phyloP scores from a whole-genome alignment of 2,113 vertebrate species.

The Amia ocellicauda region DNA sequence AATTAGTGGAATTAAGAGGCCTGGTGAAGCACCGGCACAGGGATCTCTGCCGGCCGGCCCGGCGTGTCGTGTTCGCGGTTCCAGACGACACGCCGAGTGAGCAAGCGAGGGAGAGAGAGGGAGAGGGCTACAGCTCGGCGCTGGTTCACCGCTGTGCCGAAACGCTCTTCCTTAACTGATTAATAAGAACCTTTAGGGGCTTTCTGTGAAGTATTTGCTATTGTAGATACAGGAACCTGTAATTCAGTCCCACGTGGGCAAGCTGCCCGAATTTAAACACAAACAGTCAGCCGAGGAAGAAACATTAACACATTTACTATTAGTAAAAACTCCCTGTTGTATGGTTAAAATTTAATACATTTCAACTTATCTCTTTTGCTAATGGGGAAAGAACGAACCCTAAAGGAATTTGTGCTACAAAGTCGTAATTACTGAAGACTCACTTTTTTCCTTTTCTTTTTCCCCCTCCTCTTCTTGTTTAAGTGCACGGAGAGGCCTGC shows the following conservation, averaged over 20 bases:
- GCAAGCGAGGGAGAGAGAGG: no score
- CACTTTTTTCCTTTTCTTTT: slow-evolving; percentile 65
- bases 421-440: slow-evolving; percentile 80
- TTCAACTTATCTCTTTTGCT: slow-evolving; percentile 85
- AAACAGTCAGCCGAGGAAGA: slow-evolving; percentile 81
- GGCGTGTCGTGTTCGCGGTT: no score
- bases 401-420: slow-evolving; percentile 77
- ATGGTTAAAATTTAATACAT: slow-evolving; percentile 84
- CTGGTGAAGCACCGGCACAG: neutral
- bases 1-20: slow-evolving; percentile 1
- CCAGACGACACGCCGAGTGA: no score
- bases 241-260: slow-evolving; percentile 76
- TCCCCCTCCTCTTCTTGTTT: no score
- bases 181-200: slow-evolving; percentile 46
- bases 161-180: slow-evolving; percentile 9
- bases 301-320: slow-evolving; percentile 83
- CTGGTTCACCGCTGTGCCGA: neutral
- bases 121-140: no score
- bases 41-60: neutral
- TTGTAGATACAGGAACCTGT: slow-evolving; percentile 74
- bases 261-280: slow-evolving; percentile 78
- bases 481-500: slow-evolving; percentile 60
- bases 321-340: slow-evolving; percentile 82
- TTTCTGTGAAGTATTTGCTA: slow-evolving; percentile 70
- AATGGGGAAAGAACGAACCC: slow-evolving; percentile 80